phyloP scores from a whole-genome alignment of 2,888 invertebrate species.

The Troides oblongomaculatus region DNA sequence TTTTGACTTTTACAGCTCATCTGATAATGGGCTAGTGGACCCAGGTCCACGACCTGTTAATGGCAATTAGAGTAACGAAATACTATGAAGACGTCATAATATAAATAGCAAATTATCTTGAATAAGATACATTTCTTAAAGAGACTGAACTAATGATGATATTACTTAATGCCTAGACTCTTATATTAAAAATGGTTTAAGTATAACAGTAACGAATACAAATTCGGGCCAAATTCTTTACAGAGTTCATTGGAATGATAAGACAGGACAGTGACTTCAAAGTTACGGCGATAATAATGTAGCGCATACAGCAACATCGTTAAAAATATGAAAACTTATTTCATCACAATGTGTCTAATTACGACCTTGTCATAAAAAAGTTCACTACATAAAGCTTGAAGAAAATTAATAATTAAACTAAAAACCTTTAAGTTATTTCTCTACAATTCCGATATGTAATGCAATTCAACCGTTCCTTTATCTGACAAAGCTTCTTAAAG shows the following conservation, averaged over 20 bases:
- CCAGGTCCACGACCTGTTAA: too few species aligned
- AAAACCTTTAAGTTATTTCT: neutral
- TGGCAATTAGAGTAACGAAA: too few species aligned
- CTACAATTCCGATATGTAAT: neutral
- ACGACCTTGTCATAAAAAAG: neutral
- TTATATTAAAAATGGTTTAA: neutral
- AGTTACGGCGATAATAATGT: neutral
- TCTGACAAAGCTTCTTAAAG: neutral
- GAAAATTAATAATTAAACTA: neutral
- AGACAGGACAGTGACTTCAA: conserved; percentile 13
- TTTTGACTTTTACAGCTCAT: too few species aligned
- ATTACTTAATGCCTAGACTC: too few species aligned
- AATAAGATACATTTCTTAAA: too few species aligned
- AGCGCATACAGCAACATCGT: neutral
- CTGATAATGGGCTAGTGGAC: too few species aligned
- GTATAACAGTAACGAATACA: neutral
- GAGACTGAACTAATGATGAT: too few species aligned
- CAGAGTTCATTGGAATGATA: conserved; percentile 12
- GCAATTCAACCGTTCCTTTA: neutral
- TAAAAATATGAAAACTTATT: conserved; percentile 1
- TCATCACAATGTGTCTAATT: neutral
- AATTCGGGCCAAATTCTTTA: conserved; percentile 23
- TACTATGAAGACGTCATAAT: too few species aligned
- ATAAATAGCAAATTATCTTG: too few species aligned
- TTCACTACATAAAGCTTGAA: neutral